Evolutionary conservation across 1,140 invertebrate species (phyloP), one percentile per base, ranked within the genome.

Genomic region (Fopius arisanus): DNA sequence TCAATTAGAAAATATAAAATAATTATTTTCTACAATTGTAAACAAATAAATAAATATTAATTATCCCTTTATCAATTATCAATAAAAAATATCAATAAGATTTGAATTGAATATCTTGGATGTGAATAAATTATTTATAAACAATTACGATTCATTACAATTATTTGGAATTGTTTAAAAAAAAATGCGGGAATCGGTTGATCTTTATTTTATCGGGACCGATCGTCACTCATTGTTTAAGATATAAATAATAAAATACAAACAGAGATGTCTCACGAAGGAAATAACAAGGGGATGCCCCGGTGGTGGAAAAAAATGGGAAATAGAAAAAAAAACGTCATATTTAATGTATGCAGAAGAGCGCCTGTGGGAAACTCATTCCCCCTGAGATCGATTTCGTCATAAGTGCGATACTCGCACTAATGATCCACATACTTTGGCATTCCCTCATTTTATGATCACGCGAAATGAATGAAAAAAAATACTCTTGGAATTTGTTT

Each of bases 281-380:
- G 29, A 63, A 63, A 63, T 1, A 28, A 28, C 3, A 63, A 63
- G 28, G 28, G 28, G 26, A n/a, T n/a, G n/a, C n/a, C n/a, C n/a
- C n/a, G n/a, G n/a, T n/a, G n/a, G n/a, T n/a, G n/a, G 29, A 65
- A 65, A 65, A 65, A 65, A 65, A 65, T 33, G 1, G 28, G 2
- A 31, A 65, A 65, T 3, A 1, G 3, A 12, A 33, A 65, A 65
- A 48, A 65, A 65, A 65, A 37, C 0, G 9, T 65, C n/a, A n/a
- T n/a, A n/a, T 33, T 65, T 65, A 65, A 65, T 65, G 28, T 65
- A 63, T 63, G 59, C 59, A 63, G 29, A 59, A 31, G 26, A 63
- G 59, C 26, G 23, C n/a, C 26, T 37, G 62, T 65, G 62, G 62
- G 62, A 63, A 63, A 29, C 26, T n/a, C 7, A 26, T 63, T 33